Evolutionary conservation across 2,797 vertebrate genomes (phyloP), one percentile per base, ranked within the genome.

Genomic region (Sorex maritimensis): DNA sequence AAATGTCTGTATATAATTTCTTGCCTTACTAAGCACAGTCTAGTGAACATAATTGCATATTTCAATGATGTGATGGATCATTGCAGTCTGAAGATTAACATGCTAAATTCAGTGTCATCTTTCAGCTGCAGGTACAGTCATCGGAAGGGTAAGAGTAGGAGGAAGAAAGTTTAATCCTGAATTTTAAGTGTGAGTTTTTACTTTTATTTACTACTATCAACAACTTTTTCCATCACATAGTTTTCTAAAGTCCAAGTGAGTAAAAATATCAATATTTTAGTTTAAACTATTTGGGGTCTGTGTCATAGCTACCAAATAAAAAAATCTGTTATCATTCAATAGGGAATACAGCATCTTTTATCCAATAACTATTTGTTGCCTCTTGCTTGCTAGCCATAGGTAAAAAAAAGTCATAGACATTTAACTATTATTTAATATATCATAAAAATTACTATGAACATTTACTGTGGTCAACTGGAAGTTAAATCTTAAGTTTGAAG

Each of bases 41-140:
- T 88, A 83, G 68, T 69, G 46, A 92, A 90, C 11, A 77, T 81
- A 92, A 92, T 13, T 41, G 21, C 52, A 21, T 95, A 77, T 88
- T 65, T 91, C 89, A 90, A 19, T 92, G 68, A 88, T 67, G 30
- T 44, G 38, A 91, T n/a, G 30, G 55, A 81, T 94, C 86, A 83
- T 28, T 86, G 77, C 41, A 75, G 46, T 23, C 68, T 78, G 17
- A 21, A 67, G 78, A 91, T 90, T 73, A 78, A 69, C 63, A 92
- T 52, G 24, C 38, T 49, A 82, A 95, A 88, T 46, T 14, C 77
- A 55, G 11, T 80, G 49, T 86, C 46, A 26, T 82, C 77, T 93
- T 92, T 95, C 85, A 95, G 52, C 8, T 44, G 8, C 72, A 81
- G 41, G 73, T 86, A 93, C 17, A 81, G 52, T 58, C 4, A 6